phyloP scores from a whole-genome alignment of 2,888 invertebrate genomes.

The Liodrosophila aerea region DNA sequence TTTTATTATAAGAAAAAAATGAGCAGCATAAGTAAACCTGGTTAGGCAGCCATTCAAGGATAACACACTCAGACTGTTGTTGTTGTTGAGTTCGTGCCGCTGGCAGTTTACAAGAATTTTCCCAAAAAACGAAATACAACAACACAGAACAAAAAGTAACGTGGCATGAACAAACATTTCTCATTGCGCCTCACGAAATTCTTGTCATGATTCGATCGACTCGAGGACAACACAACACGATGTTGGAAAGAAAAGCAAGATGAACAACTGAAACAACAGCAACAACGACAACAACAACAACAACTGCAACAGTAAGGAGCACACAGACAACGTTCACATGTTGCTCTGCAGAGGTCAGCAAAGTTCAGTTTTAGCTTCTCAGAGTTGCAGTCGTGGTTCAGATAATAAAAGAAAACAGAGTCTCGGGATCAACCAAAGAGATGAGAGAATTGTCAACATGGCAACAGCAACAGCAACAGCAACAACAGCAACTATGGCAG shows the following conservation, averaged over 20 bases:
- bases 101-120: constrained; percentile 75
- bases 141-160: constrained; percentile 60
- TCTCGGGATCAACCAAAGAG: constrained; percentile 13
- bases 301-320: constrained; percentile 3
- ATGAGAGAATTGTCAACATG: constrained; percentile 46
- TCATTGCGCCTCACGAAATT: constrained; percentile 79
- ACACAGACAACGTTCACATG: constrained; percentile 68
- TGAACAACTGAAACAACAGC: constrained; percentile 9
- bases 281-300: constrained; percentile 6
- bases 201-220: constrained; percentile 80
- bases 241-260: constrained; percentile 27
- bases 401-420: constrained; percentile 28
- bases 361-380: constrained; percentile 52
- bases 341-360: constrained; percentile 62
- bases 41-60: constrained; percentile 52
- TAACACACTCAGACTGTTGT: constrained; percentile 41
- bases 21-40: constrained; percentile 34
- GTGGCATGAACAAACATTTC: constrained; percentile 73
- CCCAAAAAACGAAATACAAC: constrained; percentile 50
- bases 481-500: constrained; percentile 1
- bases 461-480: constrained; percentile 2
- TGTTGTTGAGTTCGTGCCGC: constrained; percentile 70
- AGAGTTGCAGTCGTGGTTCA: constrained; percentile 54
- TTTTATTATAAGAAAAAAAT: neutral
- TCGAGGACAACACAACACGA: constrained; percentile 69